Evolutionary conservation across 2,888 invertebrate genomes (phyloP), one percentile per base, ranked within the genome.

Genomic region (Notodonta dromedarius): DNA sequence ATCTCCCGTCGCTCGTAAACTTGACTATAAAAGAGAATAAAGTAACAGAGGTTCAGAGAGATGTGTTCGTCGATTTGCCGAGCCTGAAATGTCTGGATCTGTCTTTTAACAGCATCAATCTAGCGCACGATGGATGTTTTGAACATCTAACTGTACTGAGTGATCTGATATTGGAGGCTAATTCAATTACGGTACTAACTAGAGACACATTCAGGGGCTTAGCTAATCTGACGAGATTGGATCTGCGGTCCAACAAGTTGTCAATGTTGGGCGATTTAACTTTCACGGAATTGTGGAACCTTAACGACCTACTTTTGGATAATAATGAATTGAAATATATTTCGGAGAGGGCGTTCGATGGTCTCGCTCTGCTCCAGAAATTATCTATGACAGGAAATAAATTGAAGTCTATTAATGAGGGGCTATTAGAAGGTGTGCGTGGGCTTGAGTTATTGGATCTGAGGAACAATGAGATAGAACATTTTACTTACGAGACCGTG

Each of bases 71-170:
- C 56, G 96, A 96, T 86, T 88, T 97, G 67, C 97, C 97, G 4
- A 94, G 94, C 64, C 90, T 97, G 76, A 95, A 95, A 80, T 95
- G 96, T 71, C 95, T 99, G 66, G 96, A 96, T 82, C 94, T 99
- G 71, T 97, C 98, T 82, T 96, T 96, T 83, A 99, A 99, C 90
- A 96, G 96, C 79, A 95, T 99, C 71, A 96, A 96, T 79, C 94
- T 96, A 57, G 94, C 98, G 54, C 98, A 98, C 79, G 98, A 98
- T 70, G 96, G 96, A 73, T 96, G 98, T 66, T 98, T 97, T 83
- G 94, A 95, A 77, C 95, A 96, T 79, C 89, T 97, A 82, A 94
- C 94, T 16, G 95, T 96, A 70, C 94, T 98, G 62, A 95, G 96
- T 66, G 96, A 96, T 77, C 91, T 99, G 69, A 96, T 98, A 84